A percentile compares a stretch with the other conserved stretches of the same genome.
Conservation (phyloP, 2,797 vertebrate genomes). For the Dendrocincla fuliginosa region DNA sequence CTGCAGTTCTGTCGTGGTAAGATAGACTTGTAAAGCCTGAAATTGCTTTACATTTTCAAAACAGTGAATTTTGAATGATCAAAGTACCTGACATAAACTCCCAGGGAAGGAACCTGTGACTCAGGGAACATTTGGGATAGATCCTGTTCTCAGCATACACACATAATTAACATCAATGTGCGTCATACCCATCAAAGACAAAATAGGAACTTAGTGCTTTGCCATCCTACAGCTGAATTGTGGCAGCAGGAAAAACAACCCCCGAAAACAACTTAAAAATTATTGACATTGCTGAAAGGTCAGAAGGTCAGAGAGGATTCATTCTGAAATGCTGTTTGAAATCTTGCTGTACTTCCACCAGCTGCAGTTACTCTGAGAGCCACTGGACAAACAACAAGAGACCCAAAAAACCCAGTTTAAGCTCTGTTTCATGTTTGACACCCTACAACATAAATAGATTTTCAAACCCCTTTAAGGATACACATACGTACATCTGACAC, state of each 20-base stretch:
- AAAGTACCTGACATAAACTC: neutral
- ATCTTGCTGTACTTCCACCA: neutral
- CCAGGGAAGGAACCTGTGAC: neutral
- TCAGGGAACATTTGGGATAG: neutral
- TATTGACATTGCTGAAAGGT: neutral
- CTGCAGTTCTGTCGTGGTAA: neutral
- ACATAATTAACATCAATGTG: rapidly evolving
- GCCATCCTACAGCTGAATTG: neutral
- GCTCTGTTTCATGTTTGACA: neutral
- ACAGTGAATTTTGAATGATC: neutral
- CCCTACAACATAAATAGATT: neutral
- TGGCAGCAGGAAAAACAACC: neutral
- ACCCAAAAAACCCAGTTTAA: neutral
- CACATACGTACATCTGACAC: neutral
- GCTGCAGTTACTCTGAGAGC: neutral
- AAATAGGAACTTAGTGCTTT: neutral
- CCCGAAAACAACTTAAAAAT: neutral
- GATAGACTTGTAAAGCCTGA: neutral
- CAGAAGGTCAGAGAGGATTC: neutral
- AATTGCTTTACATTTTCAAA: neutral
- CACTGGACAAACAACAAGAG: neutral
- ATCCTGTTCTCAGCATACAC: neutral
- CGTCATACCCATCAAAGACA: neutral
- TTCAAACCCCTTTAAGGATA: neutral
- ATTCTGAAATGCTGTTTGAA: neutral